These are phyloP conservation scores for Conopomorpha cramerella DNA, from an alignment of 1,140 invertebrate species.

Conservation along the genomic window DNA sequence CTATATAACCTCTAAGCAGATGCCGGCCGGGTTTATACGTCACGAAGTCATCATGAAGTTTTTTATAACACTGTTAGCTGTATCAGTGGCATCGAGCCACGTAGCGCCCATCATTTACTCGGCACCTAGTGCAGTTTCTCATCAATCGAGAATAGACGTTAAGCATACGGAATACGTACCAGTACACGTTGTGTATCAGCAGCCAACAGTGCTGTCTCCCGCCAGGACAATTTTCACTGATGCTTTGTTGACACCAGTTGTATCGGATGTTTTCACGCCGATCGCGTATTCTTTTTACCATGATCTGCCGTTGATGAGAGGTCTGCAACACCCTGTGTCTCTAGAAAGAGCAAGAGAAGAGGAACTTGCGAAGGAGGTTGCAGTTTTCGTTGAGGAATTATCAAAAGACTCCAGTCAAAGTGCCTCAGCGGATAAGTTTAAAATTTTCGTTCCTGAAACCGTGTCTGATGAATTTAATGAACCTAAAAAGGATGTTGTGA, in stretches of 20 bases:
- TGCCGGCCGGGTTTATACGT: not conserved
- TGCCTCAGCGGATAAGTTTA: not conserved
- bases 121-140: constrained; percentile 34
- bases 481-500: too few relatives aligned
- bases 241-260: constrained; percentile 14
- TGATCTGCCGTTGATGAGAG: constrained; percentile 27
- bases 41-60: constrained; percentile 21
- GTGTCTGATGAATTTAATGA: too few relatives aligned
- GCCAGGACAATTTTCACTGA: constrained; percentile 9
- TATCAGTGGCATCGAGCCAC: constrained; percentile 14
- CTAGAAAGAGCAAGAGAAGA: constrained; percentile 15
- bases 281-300: constrained; percentile 30
- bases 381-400: too few relatives aligned
- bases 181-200: constrained; percentile 23
- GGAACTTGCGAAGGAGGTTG: constrained; percentile 3
- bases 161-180: constrained; percentile 20
- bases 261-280: constrained; percentile 18
- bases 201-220: constrained; percentile 15
- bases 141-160: constrained; percentile 38
- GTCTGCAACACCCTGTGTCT: constrained; percentile 26
- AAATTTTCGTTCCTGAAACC: too few relatives aligned
- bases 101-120: constrained; percentile 28
- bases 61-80: constrained; percentile 13
- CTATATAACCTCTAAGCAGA: constrained; percentile 27
- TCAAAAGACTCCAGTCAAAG: too few relatives aligned